Conservation (phyloP, 2,797 vertebrate species). For the Sebastes flavidus region DNA sequence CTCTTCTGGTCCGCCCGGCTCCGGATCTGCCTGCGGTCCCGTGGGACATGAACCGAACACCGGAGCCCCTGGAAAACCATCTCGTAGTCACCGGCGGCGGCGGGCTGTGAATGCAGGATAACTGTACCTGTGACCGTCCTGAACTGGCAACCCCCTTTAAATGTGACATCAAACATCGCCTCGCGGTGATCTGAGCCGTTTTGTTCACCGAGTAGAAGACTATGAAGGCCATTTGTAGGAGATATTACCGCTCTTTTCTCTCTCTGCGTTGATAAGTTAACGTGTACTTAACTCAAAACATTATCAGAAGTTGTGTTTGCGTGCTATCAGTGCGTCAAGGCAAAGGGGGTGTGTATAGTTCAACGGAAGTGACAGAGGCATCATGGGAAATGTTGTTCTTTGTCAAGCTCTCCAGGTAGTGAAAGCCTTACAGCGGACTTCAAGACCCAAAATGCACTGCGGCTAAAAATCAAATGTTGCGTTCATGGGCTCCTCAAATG, state of each 20-base stretch:
- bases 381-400: conserved; percentile 71
- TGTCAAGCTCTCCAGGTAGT: rapidly evolving
- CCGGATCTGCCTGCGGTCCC: conserved; percentile 57
- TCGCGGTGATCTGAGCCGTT: conserved; percentile 42
- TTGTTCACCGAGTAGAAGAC: conserved; percentile 55
- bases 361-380: not conserved
- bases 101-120: conserved; percentile 10
- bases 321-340: conserved; percentile 34
- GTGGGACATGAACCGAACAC: conserved; percentile 69
- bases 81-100: not conserved
- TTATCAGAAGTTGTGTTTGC: conserved; percentile 50
- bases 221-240: conserved; percentile 60
- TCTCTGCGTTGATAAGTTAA: not conserved
- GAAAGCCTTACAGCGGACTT: not conserved
- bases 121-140: not conserved
- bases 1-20: conserved; percentile 55
- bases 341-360: conserved; percentile 17
- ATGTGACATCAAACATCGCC: conserved; percentile 43
- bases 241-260: not conserved
- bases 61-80: conserved; percentile 57
- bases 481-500: not conserved
- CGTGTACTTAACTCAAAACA: conserved; percentile 6
- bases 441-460: conserved; percentile 56
- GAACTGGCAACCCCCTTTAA: conserved; percentile 24
- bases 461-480: not conserved